These are phyloP conservation scores for Oreohelix idahoensis DNA, from an alignment of 1,140 invertebrate species.

Conservation along the genomic window DNA sequence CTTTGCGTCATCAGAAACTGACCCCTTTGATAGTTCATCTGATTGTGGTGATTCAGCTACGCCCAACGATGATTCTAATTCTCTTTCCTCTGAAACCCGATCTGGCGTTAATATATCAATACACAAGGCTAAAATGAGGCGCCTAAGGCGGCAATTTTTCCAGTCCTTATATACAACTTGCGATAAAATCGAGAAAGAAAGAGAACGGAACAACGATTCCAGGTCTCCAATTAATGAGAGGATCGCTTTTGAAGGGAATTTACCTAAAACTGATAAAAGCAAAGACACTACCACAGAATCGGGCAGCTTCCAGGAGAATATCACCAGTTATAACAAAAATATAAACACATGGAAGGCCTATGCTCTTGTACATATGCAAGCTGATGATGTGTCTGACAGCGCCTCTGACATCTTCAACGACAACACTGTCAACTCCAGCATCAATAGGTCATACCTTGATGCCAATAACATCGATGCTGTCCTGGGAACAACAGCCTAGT, in stretches of 20 bases:
- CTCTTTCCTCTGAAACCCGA: neutral
- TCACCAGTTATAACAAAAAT: constrained; percentile 25
- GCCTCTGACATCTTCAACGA: constrained; percentile 33
- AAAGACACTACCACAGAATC: constrained; percentile 7
- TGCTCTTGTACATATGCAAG: constrained; percentile 20
- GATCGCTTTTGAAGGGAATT: neutral
- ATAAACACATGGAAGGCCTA: constrained; percentile 37
- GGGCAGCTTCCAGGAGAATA: neutral
- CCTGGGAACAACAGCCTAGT: no score
- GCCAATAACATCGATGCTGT: no score
- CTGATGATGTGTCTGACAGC: constrained; percentile 33
- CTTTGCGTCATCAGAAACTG: neutral
- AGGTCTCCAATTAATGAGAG: neutral
- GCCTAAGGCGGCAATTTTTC: neutral
- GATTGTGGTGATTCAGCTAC: neutral
- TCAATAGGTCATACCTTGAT: no score
- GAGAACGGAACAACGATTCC: neutral
- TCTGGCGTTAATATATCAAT: neutral
- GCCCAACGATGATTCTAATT: constrained; percentile 1
- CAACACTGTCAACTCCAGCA: neutral
- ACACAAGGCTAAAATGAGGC: neutral
- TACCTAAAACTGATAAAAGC: neutral
- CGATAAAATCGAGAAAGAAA: neutral
- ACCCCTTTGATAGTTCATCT: neutral
- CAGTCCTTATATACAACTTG: neutral